Conservation (phyloP, 1,140 invertebrate genomes). For the Ceratina calcarata region DNA sequence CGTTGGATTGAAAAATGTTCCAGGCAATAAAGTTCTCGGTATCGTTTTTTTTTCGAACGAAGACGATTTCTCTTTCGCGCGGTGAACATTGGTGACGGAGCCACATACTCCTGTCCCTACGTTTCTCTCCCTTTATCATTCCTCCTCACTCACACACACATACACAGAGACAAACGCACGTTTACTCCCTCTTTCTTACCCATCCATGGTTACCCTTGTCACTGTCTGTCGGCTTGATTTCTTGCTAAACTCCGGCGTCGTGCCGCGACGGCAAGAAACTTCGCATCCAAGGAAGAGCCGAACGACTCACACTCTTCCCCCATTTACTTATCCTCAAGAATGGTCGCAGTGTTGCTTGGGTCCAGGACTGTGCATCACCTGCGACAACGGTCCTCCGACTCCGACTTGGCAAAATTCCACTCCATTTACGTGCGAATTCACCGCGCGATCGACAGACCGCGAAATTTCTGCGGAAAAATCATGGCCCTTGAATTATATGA, state of each 20-base stretch:
- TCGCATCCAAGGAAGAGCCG: constrained; percentile 51
- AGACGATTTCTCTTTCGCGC: constrained; percentile 54
- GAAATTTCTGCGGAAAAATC: constrained; percentile 10
- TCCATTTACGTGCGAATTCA: constrained; percentile 47
- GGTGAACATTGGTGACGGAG: constrained; percentile 36
- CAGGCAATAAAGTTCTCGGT: constrained; percentile 44
- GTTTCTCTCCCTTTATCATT: constrained; percentile 32
- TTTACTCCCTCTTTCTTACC: not conserved
- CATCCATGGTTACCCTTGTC: constrained; percentile 53
- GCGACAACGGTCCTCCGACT: constrained; percentile 36
- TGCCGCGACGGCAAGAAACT: constrained; percentile 56
- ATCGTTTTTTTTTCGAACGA: constrained; percentile 29
- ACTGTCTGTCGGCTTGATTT: constrained; percentile 67
- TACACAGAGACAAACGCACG: not conserved
- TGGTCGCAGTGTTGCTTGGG: constrained; percentile 15
- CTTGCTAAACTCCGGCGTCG: constrained; percentile 60
- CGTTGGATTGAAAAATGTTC: constrained; percentile 30
- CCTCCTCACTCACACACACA: not conserved
- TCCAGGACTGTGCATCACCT: constrained; percentile 35
- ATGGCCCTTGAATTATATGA: constrained; percentile 4
- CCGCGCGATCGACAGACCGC: constrained; percentile 32
- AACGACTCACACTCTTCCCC: constrained; percentile 53
- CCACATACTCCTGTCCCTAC: constrained; percentile 46
- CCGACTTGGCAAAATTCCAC: constrained; percentile 56
- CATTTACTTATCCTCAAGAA: constrained; percentile 60